Evolutionary conservation across 2,113 vertebrate genomes (phyloP), one percentile per base, ranked within the genome.

Genomic region (Serranochromis macrocephalus): DNA sequence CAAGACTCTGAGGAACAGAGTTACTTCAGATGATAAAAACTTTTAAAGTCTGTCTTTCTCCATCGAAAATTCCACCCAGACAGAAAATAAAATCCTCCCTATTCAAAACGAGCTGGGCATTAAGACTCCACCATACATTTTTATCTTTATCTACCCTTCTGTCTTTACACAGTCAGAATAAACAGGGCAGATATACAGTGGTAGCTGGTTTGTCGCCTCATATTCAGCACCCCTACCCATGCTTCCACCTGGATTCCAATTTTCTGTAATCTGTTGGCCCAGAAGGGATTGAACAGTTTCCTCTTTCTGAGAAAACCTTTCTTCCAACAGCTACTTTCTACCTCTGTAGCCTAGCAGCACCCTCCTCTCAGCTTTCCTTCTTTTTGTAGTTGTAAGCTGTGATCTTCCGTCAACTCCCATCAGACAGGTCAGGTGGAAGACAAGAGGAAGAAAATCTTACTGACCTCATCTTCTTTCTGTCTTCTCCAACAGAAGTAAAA

Each of bases 371-470:
- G 38, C 47, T 79, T 42, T 1, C 24, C 38, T 54, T 49, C 83
- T 81, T 88, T 84, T 82, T 91, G 33, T 63, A 66, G 87, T 81
- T 85, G 84, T 79, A 82, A 49, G 86, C 91, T 93, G 88, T 92
- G 93, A 93, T 93, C 91, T 82, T 21, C 88, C 45, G 89, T 94
- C 93, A 84, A 6, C 82, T 92, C 87, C 85, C 83, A 93, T 94
- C 90, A 92, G 86, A 40, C 55, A 53, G 85, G 83, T 94, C 88
- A 88, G 83, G 29, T 87, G 89, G 88, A 94, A 94, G 91, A 93
- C 84, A 84, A 89, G 83, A 87, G 29, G 78, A 87, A 54, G 42
- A 81, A 55, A 21, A 31, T 54, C 29, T 61, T 4, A 4, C 86
- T 82, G 90, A 90, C 84, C 83, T 89, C 87, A 12, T 40, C 83